A percentile compares a stretch with the other conserved stretches of the same genome.
These are phyloP conservation scores for Pelecanus crispus DNA, from an alignment of 2,113 vertebrate species.

Conservation along the genomic window DNA sequence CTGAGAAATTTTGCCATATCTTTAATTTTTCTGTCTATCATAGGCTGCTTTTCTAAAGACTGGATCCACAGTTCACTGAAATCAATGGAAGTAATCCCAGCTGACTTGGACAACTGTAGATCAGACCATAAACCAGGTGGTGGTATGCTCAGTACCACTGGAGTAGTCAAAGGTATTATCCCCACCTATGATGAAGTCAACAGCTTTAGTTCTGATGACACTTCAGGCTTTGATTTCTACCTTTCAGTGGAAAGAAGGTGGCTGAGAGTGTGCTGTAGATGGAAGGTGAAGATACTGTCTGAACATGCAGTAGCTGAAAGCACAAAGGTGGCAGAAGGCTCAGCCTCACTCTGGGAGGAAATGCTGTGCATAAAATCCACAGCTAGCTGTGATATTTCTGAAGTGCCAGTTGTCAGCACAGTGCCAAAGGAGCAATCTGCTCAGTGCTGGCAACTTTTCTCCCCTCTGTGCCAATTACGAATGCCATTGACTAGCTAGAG, in stretches of 20 bases:
- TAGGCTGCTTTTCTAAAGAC: not conserved
- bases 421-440: constrained; percentile 65
- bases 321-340: constrained; percentile 47
- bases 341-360: not conserved
- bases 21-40: not conserved
- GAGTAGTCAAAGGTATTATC: not conserved
- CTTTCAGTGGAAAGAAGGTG: not conserved
- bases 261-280: not conserved
- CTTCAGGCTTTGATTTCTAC: not conserved
- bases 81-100: not conserved
- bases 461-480: constrained; percentile 37
- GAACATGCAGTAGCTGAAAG: not conserved
- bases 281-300: not conserved
- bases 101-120: not conserved
- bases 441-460: constrained; percentile 47
- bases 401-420: constrained; percentile 52
- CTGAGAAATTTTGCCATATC: not conserved
- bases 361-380: constrained; percentile 23
- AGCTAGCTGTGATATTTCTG: constrained; percentile 42
- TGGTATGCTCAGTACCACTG: not conserved
- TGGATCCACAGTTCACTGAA: not conserved
- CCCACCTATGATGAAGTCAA: not conserved
- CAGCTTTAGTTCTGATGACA: not conserved
- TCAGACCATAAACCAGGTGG: not conserved
- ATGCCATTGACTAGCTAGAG: constrained; percentile 45